Conservation (phyloP, 2,888 invertebrate genomes). For the Lepidochitona cinerea region DNA sequence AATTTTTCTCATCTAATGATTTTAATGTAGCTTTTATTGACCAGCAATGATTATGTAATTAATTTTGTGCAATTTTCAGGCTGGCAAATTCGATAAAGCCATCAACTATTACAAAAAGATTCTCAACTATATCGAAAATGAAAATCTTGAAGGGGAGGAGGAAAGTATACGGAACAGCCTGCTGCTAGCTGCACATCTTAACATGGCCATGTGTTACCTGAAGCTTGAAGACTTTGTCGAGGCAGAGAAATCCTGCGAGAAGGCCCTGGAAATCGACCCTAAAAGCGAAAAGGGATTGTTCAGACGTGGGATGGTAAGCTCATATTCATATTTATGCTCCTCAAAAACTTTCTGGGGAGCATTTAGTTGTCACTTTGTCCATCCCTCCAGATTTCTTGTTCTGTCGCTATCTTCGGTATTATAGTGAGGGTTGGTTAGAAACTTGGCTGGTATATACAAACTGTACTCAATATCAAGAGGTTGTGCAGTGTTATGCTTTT, state of each 20-base stretch:
- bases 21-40: too few relatives aligned
- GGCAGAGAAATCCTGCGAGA: constrained; percentile 82
- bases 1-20: too few relatives aligned
- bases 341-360: too few relatives aligned
- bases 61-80: constrained; percentile 43
- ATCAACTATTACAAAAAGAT: constrained; percentile 90
- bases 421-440: too few relatives aligned
- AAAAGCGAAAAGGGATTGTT: constrained; percentile 91
- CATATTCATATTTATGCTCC: too few relatives aligned
- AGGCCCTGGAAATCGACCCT: constrained; percentile 82
- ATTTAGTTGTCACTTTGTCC: too few relatives aligned
- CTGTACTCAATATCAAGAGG: too few relatives aligned
- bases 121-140: constrained; percentile 77
- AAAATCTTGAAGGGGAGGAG: constrained; percentile 72
- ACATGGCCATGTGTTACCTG: constrained; percentile 85
- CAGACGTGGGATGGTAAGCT: constrained; percentile 83
- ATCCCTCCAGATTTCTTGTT: too few relatives aligned
- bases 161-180: constrained; percentile 74
- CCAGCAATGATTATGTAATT: too few relatives aligned
- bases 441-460: too few relatives aligned
- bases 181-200: constrained; percentile 81
- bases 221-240: constrained; percentile 81
- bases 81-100: constrained; percentile 83
- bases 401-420: too few relatives aligned
- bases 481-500: too few relatives aligned